Conservation (phyloP, 92 coral and sea anemone species). For the Porites rus region DNA sequence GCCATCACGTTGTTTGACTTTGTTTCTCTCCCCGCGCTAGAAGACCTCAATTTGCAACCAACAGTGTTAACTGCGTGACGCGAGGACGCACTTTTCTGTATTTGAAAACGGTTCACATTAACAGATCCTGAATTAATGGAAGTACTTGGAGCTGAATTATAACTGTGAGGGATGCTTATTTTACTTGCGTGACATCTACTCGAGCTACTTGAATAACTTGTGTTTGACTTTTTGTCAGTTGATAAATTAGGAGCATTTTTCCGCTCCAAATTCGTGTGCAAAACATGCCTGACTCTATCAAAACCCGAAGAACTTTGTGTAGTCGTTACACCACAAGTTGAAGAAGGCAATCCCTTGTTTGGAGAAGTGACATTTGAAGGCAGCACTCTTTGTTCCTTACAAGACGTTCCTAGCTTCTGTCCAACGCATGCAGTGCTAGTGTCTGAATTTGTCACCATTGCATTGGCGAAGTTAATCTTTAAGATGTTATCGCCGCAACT, state of each 20-base stretch:
- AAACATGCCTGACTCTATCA: neutral
- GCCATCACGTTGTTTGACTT: neutral
- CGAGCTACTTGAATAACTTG: neutral
- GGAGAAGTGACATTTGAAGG: neutral
- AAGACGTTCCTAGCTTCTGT: neutral
- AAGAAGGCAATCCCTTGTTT: neutral
- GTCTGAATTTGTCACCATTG: neutral
- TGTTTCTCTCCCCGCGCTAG: neutral
- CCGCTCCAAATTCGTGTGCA: neutral
- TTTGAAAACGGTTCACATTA: too few relatives aligned
- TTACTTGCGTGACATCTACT: neutral
- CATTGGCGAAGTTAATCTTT: neutral
- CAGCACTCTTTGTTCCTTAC: neutral
- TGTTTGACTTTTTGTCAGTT: neutral
- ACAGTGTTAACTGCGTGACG: too few relatives aligned
- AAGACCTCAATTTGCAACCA: neutral
- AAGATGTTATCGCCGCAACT: neutral
- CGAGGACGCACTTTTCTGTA: too few relatives aligned
- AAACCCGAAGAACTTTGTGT: neutral
- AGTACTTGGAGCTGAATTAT: neutral
- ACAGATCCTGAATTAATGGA: neutral
- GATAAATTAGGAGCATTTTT: neutral
- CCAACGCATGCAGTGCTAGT: neutral
- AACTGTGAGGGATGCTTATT: neutral
- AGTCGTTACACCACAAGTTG: neutral